Evolutionary conservation across 1,140 invertebrate species (phyloP).

Genomic region (Oncopeltus fasciatus): DNA sequence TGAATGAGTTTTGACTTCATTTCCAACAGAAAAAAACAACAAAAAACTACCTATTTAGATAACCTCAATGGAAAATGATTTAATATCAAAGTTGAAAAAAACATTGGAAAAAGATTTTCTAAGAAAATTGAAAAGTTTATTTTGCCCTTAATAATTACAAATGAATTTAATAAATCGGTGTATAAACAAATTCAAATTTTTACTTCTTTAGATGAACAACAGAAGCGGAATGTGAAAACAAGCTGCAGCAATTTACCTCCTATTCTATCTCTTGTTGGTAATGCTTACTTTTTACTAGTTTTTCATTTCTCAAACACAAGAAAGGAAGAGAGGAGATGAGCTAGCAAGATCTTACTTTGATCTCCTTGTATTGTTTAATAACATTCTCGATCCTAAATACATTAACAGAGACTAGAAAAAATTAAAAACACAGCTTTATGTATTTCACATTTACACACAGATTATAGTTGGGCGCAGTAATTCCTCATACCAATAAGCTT

Average conservation of each 20-base stretch:
- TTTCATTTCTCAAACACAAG: not conserved
- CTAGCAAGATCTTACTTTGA: not conserved
- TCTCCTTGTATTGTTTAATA: not conserved
- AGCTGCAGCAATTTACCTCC: not conserved
- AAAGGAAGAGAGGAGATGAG: not conserved
- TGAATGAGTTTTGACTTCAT: not conserved
- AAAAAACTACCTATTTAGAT: not conserved
- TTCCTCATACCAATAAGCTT: not conserved
- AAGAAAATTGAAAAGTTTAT: not conserved
- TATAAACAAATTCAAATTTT: not conserved
- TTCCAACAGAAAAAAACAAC: not conserved
- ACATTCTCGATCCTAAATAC: not conserved
- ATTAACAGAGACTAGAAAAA: not conserved
- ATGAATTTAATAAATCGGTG: not conserved
- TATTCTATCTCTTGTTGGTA: too few relatives aligned
- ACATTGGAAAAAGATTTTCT: not conserved
- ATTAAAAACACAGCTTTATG: not conserved
- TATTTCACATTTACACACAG: not conserved
- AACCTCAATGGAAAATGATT: not conserved
- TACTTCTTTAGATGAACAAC: not conserved
- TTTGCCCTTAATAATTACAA: not conserved
- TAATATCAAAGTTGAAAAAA: not conserved
- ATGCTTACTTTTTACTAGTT: too few relatives aligned
- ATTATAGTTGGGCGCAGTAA: not conserved
- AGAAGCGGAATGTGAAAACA: not conserved